Evolutionary conservation across 1,140 invertebrate genomes (phyloP).

Genomic region (Epicauta chinensis): DNA sequence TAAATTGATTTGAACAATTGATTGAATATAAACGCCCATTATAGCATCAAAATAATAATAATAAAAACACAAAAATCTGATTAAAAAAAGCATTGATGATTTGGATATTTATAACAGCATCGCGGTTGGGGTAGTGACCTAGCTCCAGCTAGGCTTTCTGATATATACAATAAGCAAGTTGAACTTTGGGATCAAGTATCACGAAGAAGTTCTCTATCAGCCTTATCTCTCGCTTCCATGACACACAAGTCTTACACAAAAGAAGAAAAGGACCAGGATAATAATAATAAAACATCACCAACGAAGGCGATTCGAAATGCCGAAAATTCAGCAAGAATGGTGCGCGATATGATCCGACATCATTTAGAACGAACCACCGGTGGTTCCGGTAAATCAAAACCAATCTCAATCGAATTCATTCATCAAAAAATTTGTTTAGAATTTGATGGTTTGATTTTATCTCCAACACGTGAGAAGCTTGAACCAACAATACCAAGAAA

Average conservation of each 20-base stretch:
- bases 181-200: conserved; percentile 87
- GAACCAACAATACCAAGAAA: conserved; percentile 61
- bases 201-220: conserved; percentile 76
- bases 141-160: conserved; percentile 67
- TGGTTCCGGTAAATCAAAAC: conserved; percentile 45
- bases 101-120: conserved; percentile 52
- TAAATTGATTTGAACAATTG: not conserved
- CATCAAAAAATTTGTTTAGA: conserved; percentile 25
- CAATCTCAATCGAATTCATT: conserved; percentile 8
- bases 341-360: conserved; percentile 56
- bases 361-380: conserved; percentile 65
- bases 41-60: too few species aligned
- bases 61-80: too few species aligned
- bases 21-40: too few species aligned
- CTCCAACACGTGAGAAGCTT: conserved; percentile 63
- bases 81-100: not conserved
- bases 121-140: conserved; percentile 85
- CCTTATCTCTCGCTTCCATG: conserved; percentile 79
- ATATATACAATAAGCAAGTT: conserved; percentile 72
- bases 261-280: conserved; percentile 82
- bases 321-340: conserved; percentile 46
- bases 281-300: conserved; percentile 68
- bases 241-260: conserved; percentile 75
- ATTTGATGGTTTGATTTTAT: conserved; percentile 48
- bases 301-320: conserved; percentile 51